Conservation (phyloP, 1,140 invertebrate genomes). For the Drosophila pectinifera region DNA sequence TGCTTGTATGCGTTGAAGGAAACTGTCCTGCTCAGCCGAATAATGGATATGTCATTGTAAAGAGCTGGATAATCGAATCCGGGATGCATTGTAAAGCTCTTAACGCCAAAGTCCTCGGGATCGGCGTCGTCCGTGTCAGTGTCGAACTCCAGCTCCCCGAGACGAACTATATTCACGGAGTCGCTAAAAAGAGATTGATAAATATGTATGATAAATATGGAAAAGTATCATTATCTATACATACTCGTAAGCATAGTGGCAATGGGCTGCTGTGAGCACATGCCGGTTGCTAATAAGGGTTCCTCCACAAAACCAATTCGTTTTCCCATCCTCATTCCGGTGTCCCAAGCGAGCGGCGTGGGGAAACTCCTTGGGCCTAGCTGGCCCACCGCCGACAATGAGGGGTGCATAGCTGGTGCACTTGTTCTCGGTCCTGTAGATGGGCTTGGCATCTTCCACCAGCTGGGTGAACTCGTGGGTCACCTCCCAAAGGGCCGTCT, state of each 20-base stretch:
- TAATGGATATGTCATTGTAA: slow-evolving; percentile 67
- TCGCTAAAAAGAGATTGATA: slow-evolving; percentile 16
- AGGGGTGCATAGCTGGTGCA: slow-evolving; percentile 60
- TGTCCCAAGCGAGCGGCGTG: slow-evolving; percentile 82
- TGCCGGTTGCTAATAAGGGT: slow-evolving; percentile 80
- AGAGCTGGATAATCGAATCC: slow-evolving; percentile 27
- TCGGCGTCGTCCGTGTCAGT: slow-evolving; percentile 55
- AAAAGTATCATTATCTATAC: neutral
- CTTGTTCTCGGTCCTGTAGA: slow-evolving; percentile 44
- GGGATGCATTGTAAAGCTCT: slow-evolving; percentile 42
- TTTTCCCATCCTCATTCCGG: slow-evolving; percentile 29
- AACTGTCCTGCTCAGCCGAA: slow-evolving; percentile 37
- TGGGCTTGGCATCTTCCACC: slow-evolving; percentile 21
- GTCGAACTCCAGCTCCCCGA: slow-evolving; percentile 67
- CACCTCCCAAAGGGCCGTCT: slow-evolving; percentile 57
- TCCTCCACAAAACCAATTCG: slow-evolving; percentile 81
- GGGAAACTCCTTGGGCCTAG: slow-evolving; percentile 79
- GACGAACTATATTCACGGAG: slow-evolving; percentile 53
- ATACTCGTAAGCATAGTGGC: slow-evolving; percentile 55
- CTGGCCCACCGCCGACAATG: slow-evolving; percentile 59
- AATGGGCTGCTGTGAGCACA: slow-evolving; percentile 85
- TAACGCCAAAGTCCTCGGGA: slow-evolving; percentile 57
- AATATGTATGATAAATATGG: neutral
- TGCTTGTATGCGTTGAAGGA: slow-evolving; percentile 62
- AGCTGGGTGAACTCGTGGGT: slow-evolving; percentile 48